These are phyloP conservation scores for Phalera bucephala DNA, from an alignment of 2,888 invertebrate species.

Conservation along the genomic window DNA sequence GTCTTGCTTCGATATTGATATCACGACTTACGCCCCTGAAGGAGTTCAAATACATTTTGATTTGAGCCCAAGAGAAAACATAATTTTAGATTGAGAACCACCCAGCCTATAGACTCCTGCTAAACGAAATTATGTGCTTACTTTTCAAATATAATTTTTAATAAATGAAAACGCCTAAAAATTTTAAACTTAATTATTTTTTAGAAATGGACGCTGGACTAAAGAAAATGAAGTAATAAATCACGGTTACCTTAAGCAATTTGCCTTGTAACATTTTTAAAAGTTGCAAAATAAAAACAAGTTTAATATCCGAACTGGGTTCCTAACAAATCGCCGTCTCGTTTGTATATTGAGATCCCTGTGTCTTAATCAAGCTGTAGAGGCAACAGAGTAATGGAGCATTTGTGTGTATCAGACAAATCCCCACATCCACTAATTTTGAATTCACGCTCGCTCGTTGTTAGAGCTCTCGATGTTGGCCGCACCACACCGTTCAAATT, in stretches of 20 bases:
- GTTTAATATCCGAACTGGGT: neutral
- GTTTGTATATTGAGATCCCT: neutral
- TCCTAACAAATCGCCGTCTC: neutral
- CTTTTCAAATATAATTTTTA: too few species aligned
- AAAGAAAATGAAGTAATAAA: neutral
- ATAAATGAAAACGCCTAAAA: too few species aligned
- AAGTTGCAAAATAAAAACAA: too few species aligned
- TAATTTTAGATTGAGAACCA: neutral
- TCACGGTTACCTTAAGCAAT: neutral
- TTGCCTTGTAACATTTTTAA: too few species aligned
- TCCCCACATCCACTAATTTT: slow-evolving; percentile 17
- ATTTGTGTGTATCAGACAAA: slow-evolving; percentile 14
- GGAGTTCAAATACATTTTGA: slow-evolving; percentile 4
- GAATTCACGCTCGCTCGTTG: slow-evolving; percentile 11
- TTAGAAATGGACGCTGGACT: too few species aligned
- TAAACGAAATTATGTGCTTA: too few species aligned
- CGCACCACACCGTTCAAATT: neutral
- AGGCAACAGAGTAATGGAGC: slow-evolving; percentile 1
- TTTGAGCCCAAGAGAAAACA: neutral
- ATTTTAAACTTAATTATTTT: too few species aligned
- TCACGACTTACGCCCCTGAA: slow-evolving; percentile 9
- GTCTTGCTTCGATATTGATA: slow-evolving; percentile 18
- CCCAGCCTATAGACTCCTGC: too few species aligned
- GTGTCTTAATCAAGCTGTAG: slow-evolving; percentile 5
- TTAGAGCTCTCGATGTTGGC: slow-evolving; percentile 3